Evolutionary conservation across 1,140 invertebrate genomes (phyloP), one percentile per base, ranked within the genome.

Genomic region (Augochlora pura): DNA sequence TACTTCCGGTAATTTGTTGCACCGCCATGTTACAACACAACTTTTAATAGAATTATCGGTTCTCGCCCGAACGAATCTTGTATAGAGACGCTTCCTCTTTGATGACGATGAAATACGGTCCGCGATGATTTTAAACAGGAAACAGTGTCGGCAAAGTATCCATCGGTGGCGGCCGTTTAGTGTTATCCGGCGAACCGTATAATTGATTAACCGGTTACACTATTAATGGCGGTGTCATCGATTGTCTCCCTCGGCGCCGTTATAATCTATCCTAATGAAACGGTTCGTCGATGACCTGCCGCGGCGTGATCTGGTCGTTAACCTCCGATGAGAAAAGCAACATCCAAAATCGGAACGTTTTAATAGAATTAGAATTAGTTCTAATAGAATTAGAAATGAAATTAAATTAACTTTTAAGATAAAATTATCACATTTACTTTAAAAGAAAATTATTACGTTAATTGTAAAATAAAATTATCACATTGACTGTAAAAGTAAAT

Each of bases 201-300:
- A 63, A 77, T 77, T 70, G 57, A 70, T 69, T 70, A 77, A 77
- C 66, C 57, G n/a, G 25, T 70, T 63, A 77, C 54, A 49, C 39
- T 69, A 77, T 77, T 77, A 77, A 69, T 67, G 42, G 23, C 21
- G 38, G n/a, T 27, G 42, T 27, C 38, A 69, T 77, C 57, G 65
- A 62, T 69, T 16, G 39, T 16, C 16, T 38, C n/a, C 23, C 18
- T 9, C 14, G 10, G 32, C 27, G 7, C 18, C n/a, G 62, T 65
- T 42, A 46, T 63, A 52, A 67, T 67, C 49, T 16, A 57, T 59
- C 42, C 57, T 39, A n/a, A 69, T 60, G 49, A 52, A 46, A 77
- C 21, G 66, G 2, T 39, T 62, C 52, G n/a, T 46, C 32, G 21
- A 52, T 46, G 42, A 46, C 42, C 42, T 14, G 38, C 18, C 10